Conservation (phyloP, 2,888 invertebrate species). For the Lordiphosa andalusiaca region DNA sequence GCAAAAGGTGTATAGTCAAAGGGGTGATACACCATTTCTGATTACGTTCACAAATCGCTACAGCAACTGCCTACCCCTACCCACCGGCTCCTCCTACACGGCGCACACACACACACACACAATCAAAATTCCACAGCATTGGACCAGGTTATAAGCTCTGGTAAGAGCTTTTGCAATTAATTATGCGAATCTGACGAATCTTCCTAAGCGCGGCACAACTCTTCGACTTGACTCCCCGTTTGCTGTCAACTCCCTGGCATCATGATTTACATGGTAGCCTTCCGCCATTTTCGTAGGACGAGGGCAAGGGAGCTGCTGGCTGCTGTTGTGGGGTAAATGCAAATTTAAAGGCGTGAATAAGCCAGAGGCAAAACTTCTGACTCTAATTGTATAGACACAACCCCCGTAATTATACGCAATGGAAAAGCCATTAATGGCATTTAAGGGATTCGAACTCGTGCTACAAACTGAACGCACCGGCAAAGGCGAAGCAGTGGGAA, state of each 20-base stretch:
- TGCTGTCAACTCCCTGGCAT: slow-evolving; percentile 70
- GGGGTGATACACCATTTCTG: slow-evolving; percentile 47
- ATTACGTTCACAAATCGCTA: slow-evolving; percentile 77
- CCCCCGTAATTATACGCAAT: slow-evolving; percentile 75
- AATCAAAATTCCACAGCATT: slow-evolving; percentile 73
- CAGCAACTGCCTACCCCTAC: slow-evolving; percentile 21
- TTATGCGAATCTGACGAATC: slow-evolving; percentile 77
- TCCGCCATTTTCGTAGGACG: background rate
- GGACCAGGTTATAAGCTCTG: slow-evolving; percentile 45
- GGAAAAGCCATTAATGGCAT: slow-evolving; percentile 78
- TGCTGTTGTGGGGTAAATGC: slow-evolving; percentile 49
- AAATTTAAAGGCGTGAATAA: slow-evolving; percentile 76
- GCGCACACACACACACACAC: slow-evolving; percentile 57
- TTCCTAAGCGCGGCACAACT: slow-evolving; percentile 67
- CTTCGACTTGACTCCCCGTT: slow-evolving; percentile 63
- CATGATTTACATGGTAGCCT: slow-evolving; percentile 62
- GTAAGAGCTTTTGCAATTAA: slow-evolving; percentile 68
- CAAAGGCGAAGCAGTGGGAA: background rate
- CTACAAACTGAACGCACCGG: background rate
- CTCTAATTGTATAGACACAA: slow-evolving; percentile 65
- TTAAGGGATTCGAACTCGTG: slow-evolving; percentile 57
- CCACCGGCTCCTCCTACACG: background rate
- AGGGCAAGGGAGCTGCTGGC: background rate
- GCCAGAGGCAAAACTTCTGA: slow-evolving; percentile 50
- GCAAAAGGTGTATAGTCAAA: slow-evolving; percentile 50